These are phyloP conservation scores for Danio jaintianensis DNA, from an alignment of 2,797 vertebrate genomes.

Conservation along the genomic window DNA sequence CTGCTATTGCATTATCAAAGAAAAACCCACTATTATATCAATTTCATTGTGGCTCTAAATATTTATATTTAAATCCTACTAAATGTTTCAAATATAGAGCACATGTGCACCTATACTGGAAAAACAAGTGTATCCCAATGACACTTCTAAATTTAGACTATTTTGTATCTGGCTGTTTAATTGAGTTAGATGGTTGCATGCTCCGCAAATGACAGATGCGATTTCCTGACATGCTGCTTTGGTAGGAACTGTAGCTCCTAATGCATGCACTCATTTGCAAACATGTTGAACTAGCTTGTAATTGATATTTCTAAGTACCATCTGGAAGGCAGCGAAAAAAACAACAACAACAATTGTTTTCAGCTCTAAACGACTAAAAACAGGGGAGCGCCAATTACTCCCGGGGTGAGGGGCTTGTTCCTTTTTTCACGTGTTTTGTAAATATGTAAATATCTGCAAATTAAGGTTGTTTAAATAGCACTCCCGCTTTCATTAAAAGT, in stretches of 20 bases:
- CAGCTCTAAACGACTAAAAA: conserved; percentile 50
- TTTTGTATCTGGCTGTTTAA: conserved; percentile 16
- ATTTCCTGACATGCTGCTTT: conserved; percentile 27
- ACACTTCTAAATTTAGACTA: conserved; percentile 1
- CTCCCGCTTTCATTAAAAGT: conserved; percentile 43
- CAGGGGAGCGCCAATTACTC: conserved; percentile 45
- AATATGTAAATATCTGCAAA: conserved; percentile 55
- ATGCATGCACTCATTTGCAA: conserved; percentile 35
- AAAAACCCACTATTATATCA: no score
- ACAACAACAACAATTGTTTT: conserved; percentile 57
- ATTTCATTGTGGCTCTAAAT: no score
- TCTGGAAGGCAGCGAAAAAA: conserved; percentile 47
- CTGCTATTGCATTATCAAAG: no score
- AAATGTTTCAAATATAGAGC: no score
- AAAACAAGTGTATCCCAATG: neutral
- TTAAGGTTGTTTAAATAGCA: conserved; percentile 44
- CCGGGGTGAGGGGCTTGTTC: conserved; percentile 34
- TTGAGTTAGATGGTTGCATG: conserved; percentile 29
- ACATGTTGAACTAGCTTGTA: conserved; percentile 44
- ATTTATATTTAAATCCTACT: no score
- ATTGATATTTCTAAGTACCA: conserved; percentile 59
- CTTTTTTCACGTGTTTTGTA: conserved; percentile 47
- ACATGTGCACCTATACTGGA: no score
- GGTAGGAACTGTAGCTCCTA: conserved; percentile 7
- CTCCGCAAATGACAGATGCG: conserved; percentile 34